Evolutionary conservation across 2,113 vertebrate genomes (phyloP).

Genomic region (Aegotheles bennettii): DNA sequence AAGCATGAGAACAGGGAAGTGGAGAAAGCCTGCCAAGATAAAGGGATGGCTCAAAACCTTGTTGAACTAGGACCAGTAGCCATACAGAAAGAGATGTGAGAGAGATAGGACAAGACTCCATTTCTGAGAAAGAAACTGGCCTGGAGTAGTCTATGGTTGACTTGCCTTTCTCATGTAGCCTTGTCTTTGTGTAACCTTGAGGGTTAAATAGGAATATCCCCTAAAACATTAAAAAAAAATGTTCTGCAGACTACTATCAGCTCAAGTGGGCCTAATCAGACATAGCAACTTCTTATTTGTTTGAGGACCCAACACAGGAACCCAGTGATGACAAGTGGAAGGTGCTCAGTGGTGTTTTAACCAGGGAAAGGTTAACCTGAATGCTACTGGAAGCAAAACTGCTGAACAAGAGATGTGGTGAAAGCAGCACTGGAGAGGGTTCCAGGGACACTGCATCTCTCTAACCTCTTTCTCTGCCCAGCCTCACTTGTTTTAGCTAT

Average conservation of each 20-base stretch:
- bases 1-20: neutral
- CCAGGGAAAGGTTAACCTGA: neutral
- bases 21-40: neutral
- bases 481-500: neutral
- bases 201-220: neutral
- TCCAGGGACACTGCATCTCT: neutral
- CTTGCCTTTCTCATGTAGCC: neutral
- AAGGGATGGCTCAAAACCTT: neutral
- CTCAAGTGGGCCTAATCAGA: neutral
- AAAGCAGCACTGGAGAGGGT: neutral
- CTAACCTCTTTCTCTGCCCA: neutral
- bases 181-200: neutral
- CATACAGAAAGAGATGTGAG: neutral
- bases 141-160: neutral
- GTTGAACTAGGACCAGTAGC: neutral
- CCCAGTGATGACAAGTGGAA: neutral
- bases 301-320: neutral
- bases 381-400: neutral
- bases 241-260: neutral
- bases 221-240: neutral
- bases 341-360: neutral
- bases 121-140: neutral
- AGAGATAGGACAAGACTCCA: neutral
- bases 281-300: neutral
- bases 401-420: neutral